phyloP scores from a whole-genome alignment of 2,113 vertebrate species.

The Trematocara nigrifrons region DNA sequence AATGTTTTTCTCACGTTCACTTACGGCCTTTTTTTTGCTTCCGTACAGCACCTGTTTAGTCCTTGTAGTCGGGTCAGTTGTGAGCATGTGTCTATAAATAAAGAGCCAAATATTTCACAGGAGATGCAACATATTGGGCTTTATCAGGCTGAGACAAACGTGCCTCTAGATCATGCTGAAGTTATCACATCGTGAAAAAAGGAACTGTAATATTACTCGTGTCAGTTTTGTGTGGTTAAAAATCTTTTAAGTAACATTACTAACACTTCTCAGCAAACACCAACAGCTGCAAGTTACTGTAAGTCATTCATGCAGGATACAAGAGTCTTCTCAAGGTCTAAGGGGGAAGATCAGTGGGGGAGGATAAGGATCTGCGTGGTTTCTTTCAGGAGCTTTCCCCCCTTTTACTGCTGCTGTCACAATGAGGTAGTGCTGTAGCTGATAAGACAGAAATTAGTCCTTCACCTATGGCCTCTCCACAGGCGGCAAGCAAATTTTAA shows the following conservation, averaged over 20 bases:
- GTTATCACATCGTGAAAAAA: not conserved
- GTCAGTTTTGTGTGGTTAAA: not conserved
- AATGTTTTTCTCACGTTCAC: not conserved
- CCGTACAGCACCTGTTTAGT: not conserved
- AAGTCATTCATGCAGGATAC: not conserved
- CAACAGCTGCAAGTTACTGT: not conserved
- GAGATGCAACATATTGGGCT: not conserved
- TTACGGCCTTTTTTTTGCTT: not conserved
- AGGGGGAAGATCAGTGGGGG: not conserved
- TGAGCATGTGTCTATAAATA: not conserved
- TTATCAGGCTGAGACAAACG: fast-evolving
- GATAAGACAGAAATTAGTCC: not conserved
- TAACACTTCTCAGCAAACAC: not conserved
- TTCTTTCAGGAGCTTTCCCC: not conserved
- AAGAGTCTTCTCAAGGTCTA: not conserved
- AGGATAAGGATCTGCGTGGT: not conserved
- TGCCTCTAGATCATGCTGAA: not conserved
- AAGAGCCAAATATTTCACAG: not conserved
- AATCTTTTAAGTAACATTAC: not conserved
- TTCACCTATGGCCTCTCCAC: not conserved
- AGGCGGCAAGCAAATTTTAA: not conserved
- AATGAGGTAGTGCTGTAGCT: not conserved
- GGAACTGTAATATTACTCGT: not conserved
- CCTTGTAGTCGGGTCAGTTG: not conserved
- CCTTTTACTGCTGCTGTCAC: not conserved